Percentiles rank a stretch among this genome's conserved stretches.
These are phyloP conservation scores for Trachelus troglodyta DNA, from an alignment of 2,888 invertebrate genomes.

Conservation along the genomic window DNA sequence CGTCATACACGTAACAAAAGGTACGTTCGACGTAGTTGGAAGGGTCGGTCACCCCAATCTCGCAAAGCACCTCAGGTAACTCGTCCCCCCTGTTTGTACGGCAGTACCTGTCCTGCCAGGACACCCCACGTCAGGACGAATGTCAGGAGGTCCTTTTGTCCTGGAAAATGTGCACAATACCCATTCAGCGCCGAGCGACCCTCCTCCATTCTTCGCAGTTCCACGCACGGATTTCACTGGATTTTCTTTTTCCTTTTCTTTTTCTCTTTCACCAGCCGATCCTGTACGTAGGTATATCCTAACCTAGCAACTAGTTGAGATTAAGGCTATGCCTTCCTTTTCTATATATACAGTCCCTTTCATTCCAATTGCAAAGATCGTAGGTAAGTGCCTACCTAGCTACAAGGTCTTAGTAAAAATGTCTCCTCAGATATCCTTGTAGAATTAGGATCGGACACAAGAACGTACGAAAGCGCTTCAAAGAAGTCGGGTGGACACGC, in stretches of 20 bases:
- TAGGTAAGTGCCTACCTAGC: too few species aligned
- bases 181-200: constrained; percentile 21
- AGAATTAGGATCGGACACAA: too few species aligned
- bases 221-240: constrained; percentile 8
- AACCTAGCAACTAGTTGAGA: too few species aligned
- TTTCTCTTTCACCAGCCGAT: too few species aligned
- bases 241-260: constrained; percentile 1
- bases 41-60: constrained; percentile 11
- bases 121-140: constrained; percentile 43
- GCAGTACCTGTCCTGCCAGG: constrained; percentile 41
- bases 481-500: too few species aligned
- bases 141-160: constrained; percentile 41
- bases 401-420: too few species aligned
- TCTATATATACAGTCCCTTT: too few species aligned
- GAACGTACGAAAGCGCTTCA: too few species aligned
- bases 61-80: constrained; percentile 35
- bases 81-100: constrained; percentile 32
- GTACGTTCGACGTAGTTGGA: constrained; percentile 1
- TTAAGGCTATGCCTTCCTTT: too few species aligned
- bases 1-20: neutral
- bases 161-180: constrained; percentile 40
- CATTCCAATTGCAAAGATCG: too few species aligned
- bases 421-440: too few species aligned
- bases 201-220: constrained; percentile 2
- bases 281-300: too few species aligned